phyloP scores from a whole-genome alignment of 2,113 vertebrate genomes.

The Odocoileus hemionus region DNA sequence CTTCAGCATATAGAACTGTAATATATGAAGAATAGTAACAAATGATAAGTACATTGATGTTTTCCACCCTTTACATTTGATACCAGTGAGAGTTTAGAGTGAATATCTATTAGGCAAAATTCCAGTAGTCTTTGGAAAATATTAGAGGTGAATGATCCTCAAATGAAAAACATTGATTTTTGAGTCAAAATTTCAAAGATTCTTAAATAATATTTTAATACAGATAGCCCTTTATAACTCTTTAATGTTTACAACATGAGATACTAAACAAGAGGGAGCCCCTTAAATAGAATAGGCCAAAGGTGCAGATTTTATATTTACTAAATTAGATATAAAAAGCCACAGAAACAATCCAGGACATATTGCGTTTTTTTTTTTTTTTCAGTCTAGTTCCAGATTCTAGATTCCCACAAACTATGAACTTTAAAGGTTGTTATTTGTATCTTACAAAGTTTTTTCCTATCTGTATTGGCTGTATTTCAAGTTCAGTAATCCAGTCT shows the following conservation, averaged over 20 bases:
- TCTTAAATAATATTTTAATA: slow-evolving; percentile 13
- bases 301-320: slow-evolving; percentile 9
- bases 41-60: not conserved
- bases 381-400: not conserved
- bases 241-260: not conserved
- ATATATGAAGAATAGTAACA: not conserved
- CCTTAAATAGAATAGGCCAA: not conserved
- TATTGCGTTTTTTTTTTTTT: not conserved
- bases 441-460: not conserved
- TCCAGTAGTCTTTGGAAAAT: not conserved
- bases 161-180: not conserved
- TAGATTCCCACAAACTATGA: not conserved
- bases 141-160: not conserved
- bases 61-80: not conserved
- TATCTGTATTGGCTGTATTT: not conserved
- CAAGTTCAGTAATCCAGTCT: not conserved
- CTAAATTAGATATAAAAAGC: slow-evolving; percentile 12
- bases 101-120: not conserved
- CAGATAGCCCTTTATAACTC: not conserved
- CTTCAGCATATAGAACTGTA: not conserved
- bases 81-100: not conserved
- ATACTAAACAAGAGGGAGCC: not conserved
- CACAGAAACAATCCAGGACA: not conserved
- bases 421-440: not conserved
- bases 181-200: not conserved